Conservation (phyloP, 37 sponge, comb jelly and placozoan genomes). For the Cliona cf. orientalis region DNA sequence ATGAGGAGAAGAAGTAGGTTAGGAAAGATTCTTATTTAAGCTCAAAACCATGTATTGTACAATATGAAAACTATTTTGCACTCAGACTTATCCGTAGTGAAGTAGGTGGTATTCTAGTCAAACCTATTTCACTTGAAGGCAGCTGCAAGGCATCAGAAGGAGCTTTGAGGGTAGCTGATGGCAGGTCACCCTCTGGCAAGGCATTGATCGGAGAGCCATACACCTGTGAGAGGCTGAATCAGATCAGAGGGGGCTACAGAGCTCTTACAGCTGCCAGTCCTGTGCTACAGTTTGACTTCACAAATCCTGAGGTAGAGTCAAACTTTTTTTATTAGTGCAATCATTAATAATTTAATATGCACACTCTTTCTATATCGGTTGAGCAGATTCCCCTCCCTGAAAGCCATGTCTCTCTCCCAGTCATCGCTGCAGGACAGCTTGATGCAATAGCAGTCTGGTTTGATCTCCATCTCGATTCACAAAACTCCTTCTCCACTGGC, state of each 20-base stretch:
- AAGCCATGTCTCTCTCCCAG: neutral
- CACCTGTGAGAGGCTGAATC: constrained; percentile 57
- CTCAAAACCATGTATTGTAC: neutral
- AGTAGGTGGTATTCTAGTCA: constrained; percentile 23
- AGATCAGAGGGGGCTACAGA: constrained; percentile 43
- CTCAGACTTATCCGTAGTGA: constrained; percentile 10
- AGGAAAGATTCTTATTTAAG: neutral
- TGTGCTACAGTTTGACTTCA: constrained; percentile 57
- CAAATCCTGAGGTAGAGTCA: constrained; percentile 58
- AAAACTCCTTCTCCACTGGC: constrained; percentile 49
- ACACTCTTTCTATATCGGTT: neutral
- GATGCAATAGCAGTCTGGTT: constrained; percentile 72
- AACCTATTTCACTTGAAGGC: constrained; percentile 20
- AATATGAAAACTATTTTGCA: neutral
- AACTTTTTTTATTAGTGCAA: no score
- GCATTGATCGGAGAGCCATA: constrained; percentile 49
- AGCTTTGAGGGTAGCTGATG: neutral
- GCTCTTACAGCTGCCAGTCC: constrained; percentile 14
- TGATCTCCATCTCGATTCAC: constrained; percentile 53
- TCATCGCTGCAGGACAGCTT: constrained; percentile 23
- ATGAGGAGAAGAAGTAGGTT: constrained; percentile 58
- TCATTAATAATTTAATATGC: no score
- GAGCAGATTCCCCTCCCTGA: constrained; percentile 67
- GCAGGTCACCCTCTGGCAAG: neutral
- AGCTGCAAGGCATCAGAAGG: constrained; percentile 26